phyloP scores from a whole-genome alignment of 2,797 vertebrate genomes.

The Enteromius unitaeniatus region DNA sequence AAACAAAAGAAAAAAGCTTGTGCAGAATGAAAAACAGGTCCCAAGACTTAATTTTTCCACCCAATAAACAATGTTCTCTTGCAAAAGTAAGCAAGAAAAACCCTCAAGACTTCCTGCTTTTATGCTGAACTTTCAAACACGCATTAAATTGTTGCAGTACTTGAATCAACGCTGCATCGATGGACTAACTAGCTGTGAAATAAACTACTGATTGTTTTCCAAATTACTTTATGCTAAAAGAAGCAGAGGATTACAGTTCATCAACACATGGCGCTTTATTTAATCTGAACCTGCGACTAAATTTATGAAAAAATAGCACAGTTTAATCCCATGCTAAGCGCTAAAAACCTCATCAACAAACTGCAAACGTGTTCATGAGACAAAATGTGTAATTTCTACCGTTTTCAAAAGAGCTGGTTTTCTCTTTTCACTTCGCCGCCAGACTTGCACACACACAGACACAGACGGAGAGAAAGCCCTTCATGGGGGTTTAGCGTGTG shows the following conservation, averaged over 20 bases:
- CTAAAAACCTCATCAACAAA: slow-evolving; percentile 6
- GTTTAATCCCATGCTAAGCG: neutral
- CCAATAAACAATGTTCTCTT: slow-evolving; percentile 33
- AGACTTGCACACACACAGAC: slow-evolving; percentile 9
- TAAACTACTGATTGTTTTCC: slow-evolving; percentile 38
- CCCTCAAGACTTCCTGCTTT: neutral
- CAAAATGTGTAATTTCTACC: neutral
- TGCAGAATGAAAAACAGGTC: slow-evolving; percentile 2
- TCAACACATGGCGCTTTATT: slow-evolving; percentile 10
- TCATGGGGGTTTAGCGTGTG: slow-evolving; percentile 74
- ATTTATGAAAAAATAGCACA: neutral
- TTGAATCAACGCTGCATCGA: slow-evolving; percentile 23
- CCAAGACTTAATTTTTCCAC: slow-evolving; percentile 14
- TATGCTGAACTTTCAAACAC: slow-evolving; percentile 26
- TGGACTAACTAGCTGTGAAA: slow-evolving; percentile 46
- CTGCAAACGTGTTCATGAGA: neutral
- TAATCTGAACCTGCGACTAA: slow-evolving; percentile 8
- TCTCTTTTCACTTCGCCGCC: neutral
- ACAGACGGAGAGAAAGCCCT: slow-evolving; percentile 63
- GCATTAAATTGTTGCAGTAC: slow-evolving; percentile 31
- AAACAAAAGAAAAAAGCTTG: slow-evolving; percentile 3
- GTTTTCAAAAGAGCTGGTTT: slow-evolving; percentile 2
- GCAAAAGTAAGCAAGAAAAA: slow-evolving; percentile 28
- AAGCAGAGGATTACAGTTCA: slow-evolving; percentile 13
- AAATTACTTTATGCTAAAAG: slow-evolving; percentile 31